phyloP scores from a whole-genome alignment of 2,888 invertebrate species.

The Agapostemon virescens region DNA sequence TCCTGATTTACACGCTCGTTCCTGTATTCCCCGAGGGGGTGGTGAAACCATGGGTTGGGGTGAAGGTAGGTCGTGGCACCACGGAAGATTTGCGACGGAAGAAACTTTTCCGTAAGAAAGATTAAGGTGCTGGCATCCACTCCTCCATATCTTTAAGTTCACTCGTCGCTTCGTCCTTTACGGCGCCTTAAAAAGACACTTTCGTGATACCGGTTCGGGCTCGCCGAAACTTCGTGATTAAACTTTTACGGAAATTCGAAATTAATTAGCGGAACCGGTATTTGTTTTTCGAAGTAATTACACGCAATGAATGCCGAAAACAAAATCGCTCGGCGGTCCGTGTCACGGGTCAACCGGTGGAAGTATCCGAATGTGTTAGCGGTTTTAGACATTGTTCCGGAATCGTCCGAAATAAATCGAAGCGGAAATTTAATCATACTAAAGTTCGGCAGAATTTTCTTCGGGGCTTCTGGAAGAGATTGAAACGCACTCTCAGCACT shows the following conservation, averaged over 20 bases:
- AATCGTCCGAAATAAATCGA: background rate
- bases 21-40: slow-evolving; percentile 54
- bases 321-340: background rate
- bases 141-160: slow-evolving; percentile 70
- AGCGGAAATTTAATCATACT: slow-evolving; percentile 7
- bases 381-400: background rate
- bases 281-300: slow-evolving; percentile 61
- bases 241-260: slow-evolving; percentile 65
- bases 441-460: background rate
- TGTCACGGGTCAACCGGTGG: background rate
- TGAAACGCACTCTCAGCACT: background rate
- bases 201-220: slow-evolving; percentile 36
- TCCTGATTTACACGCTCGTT: slow-evolving; percentile 67
- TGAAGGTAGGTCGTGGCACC: slow-evolving; percentile 30
- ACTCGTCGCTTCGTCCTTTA: slow-evolving; percentile 67
- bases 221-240: slow-evolving; percentile 63
- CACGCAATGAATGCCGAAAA: slow-evolving; percentile 37
- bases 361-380: background rate
- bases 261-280: slow-evolving; percentile 62
- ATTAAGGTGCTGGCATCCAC: slow-evolving; percentile 68
- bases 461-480: background rate
- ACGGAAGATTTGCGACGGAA: slow-evolving; percentile 66
- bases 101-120: slow-evolving; percentile 66
- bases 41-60: background rate
- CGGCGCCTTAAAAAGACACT: slow-evolving; percentile 64